These are phyloP conservation scores for Sphaerophoria rueppellii DNA, from an alignment of 2,888 invertebrate genomes.

Conservation along the genomic window DNA sequence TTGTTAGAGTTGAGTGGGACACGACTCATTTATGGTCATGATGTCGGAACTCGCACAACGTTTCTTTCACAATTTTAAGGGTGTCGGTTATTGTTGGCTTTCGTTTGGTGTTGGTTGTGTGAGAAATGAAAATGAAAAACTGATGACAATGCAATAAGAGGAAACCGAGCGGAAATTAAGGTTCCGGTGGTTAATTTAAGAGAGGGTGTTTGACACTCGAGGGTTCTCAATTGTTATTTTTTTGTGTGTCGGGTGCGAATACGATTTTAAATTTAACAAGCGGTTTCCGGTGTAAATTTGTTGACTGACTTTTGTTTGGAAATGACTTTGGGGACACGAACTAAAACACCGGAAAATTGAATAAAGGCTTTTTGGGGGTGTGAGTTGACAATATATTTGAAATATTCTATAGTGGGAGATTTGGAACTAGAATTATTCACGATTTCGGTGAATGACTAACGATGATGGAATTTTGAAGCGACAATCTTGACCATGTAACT, in stretches of 20 bases:
- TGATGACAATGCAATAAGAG: slow-evolving; percentile 37
- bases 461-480: too few relatives aligned
- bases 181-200: slow-evolving; percentile 26
- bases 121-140: slow-evolving; percentile 16
- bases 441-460: too few relatives aligned
- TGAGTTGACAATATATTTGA: too few relatives aligned
- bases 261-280: slow-evolving; percentile 20
- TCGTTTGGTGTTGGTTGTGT: slow-evolving; percentile 5
- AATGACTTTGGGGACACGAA: not conserved
- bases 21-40: slow-evolving; percentile 43
- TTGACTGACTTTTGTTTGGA: not conserved
- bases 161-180: slow-evolving; percentile 22
- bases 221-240: not conserved
- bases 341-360: not conserved
- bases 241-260: not conserved
- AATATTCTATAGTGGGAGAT: too few relatives aligned
- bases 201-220: not conserved
- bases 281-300: slow-evolving; percentile 8
- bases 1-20: slow-evolving; percentile 3
- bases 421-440: too few relatives aligned
- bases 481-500: too few relatives aligned
- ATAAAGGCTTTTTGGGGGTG: too few relatives aligned
- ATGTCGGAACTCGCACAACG: slow-evolving; percentile 1
- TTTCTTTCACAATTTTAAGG: not conserved
- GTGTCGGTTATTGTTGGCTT: too few relatives aligned